Evolutionary conservation across 2,797 vertebrate species (phyloP).

Genomic region (Peromyscus attwateri): DNA sequence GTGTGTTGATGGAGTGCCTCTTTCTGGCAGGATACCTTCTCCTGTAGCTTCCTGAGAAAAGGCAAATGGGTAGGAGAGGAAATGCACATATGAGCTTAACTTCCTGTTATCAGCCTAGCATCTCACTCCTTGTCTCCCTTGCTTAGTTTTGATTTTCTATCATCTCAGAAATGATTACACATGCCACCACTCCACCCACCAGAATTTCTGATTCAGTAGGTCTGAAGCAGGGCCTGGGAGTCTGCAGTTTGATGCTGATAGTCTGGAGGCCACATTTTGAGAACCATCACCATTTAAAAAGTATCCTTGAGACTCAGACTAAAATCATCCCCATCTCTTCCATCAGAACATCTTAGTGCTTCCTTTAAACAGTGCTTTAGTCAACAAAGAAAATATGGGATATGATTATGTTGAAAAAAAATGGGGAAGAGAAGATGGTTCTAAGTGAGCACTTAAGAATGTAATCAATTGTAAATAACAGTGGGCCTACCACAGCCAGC

Average conservation of each 20-base stretch:
- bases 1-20: background rate
- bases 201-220: background rate
- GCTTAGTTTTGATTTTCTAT: constrained; percentile 49
- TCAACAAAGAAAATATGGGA: background rate
- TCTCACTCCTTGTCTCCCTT: background rate
- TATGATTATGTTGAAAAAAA: background rate
- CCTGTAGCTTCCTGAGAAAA: constrained; percentile 43
- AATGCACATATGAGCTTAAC: constrained; percentile 7
- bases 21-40: background rate
- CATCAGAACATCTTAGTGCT: background rate
- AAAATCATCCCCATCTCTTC: background rate
- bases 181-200: background rate
- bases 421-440: background rate
- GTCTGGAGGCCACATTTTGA: background rate
- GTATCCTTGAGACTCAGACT: background rate
- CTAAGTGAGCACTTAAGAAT: background rate
- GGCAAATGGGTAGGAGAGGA: background rate
- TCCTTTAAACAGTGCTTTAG: background rate
- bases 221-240: background rate
- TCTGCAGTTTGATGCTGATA: background rate
- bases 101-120: background rate
- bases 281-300: background rate
- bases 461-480: constrained; percentile 2
- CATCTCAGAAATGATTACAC: background rate
- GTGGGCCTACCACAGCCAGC: background rate